Base-by-base conservation (phyloP, 2,888 invertebrate genomes). In the Eretmocerus hayati region DNA sequence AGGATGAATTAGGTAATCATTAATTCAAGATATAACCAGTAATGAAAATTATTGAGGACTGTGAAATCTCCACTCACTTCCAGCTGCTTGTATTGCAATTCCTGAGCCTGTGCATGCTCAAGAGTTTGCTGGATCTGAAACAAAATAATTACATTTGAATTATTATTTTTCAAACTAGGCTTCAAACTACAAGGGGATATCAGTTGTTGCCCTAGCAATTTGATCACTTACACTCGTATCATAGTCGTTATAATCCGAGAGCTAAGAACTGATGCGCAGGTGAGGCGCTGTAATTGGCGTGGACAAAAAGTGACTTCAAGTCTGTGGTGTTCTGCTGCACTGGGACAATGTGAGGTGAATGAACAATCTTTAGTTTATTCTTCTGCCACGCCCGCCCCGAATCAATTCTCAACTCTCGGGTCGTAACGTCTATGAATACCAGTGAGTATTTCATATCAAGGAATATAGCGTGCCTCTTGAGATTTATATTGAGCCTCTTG, bases 91-190 rank as follows among this genome's bases (percentile, higher is more conserved):
- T 83, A 87, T 57, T 88, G 87, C 69, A 85, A 82, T 62, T 89
- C 88, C 59, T 85, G 84, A 57, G 86, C 85, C 63, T 88, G 87
- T 0, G 87, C 86, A 8, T 81, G 80, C 62, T 87, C 86, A 43
- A 85, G 72, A 52, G 78, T 76, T 63, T 81, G 81, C 60, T 81
- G 80, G 55, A 80, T 71, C 65, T 80, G 75, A 26, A 54, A 53
- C 43, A 30, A 33, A 46, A 53, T 46, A 51, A 45, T 32, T 23
- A 15, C 23, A 45, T 26, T 26, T 42, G n/a, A n/a, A 42, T 42
- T 26, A n/a, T 22, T 15, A 18, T 21, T 37, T 37, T 33, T 33
- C 9, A 33, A n/a, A n/a, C 8, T 33, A 16, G 33, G 8, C n/a
- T 9, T n/a, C 9, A 6, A 33, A 33, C 5, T 6, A 33, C 2